Conservation (phyloP, 2,797 vertebrate genomes). For the Cirrhinus molitorella region DNA sequence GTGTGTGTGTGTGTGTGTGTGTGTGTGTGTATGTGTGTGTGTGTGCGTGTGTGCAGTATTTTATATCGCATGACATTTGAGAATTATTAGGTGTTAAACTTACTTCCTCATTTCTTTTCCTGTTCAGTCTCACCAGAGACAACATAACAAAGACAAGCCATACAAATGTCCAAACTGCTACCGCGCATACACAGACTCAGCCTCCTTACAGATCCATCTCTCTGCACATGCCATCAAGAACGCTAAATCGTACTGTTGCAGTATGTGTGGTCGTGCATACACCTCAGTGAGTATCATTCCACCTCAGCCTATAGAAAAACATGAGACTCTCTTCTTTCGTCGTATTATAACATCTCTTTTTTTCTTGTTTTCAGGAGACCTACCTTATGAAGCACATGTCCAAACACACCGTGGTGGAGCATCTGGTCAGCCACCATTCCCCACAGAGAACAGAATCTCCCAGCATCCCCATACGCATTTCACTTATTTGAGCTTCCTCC, state of each 20-base stretch:
- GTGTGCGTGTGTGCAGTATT: background rate
- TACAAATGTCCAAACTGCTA: conserved; percentile 99
- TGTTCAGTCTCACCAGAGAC: conserved; percentile 96
- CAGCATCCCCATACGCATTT: conserved; percentile 95
- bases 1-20: too few relatives aligned
- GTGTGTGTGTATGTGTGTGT: too few relatives aligned
- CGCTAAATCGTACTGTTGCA: conserved; percentile 99
- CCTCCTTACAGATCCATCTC: conserved; percentile 98
- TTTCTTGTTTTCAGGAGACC: conserved; percentile 85
- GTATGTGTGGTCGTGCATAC: conserved; percentile 98
- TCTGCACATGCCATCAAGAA: conserved; percentile 98
- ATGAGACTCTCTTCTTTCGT: background rate
- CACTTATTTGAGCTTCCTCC: conserved; percentile 87
- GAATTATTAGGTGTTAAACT: background rate
- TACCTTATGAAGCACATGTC: conserved; percentile 99
- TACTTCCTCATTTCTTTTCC: background rate
- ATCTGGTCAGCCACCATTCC: conserved; percentile 95
- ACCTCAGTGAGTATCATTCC: conserved; percentile 88
- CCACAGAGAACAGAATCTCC: conserved; percentile 97
- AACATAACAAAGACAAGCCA: conserved; percentile 99
- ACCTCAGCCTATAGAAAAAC: background rate
- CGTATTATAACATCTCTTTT: background rate
- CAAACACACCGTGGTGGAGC: conserved; percentile 98
- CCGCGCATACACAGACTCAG: conserved; percentile 96
- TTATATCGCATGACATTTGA: background rate